Evolutionary conservation across 64 coral and sea anemone species (phyloP).

Genomic region (Acropora yongei): DNA sequence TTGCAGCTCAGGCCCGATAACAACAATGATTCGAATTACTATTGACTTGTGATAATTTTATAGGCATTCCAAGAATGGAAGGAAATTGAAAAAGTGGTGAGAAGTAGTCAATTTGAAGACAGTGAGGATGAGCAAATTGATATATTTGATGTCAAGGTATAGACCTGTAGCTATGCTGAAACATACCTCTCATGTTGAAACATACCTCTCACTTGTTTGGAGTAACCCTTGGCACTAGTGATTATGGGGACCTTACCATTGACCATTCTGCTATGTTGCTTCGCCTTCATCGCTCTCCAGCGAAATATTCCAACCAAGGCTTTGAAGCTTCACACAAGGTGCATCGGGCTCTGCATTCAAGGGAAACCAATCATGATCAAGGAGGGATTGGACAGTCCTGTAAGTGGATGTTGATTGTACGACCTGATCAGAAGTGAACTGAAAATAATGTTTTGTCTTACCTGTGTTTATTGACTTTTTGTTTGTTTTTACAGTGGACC

Average conservation of each 20-base stretch:
- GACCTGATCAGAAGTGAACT: not conserved
- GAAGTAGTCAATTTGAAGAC: conserved; percentile 32
- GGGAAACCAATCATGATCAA: conserved; percentile 50
- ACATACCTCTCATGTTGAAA: not conserved
- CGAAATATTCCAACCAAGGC: conserved; percentile 30
- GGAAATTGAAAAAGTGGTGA: conserved; percentile 22
- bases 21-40: not conserved
- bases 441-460: not conserved
- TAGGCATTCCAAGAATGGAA: conserved; percentile 42
- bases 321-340: conserved; percentile 63
- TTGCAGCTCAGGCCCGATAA: not conserved
- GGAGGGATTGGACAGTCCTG: conserved; percentile 23
- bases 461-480: not conserved
- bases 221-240: conserved; percentile 28
- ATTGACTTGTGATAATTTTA: not conserved
- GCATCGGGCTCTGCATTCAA: conserved; percentile 33
- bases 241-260: conserved; percentile 42
- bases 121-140: conserved; percentile 44
- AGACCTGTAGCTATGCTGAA: not conserved
- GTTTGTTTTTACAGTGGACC: conserved; percentile 29
- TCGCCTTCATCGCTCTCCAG: conserved; percentile 27
- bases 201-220: conserved; percentile 10
- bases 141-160: conserved; percentile 63
- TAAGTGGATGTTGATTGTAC: not conserved
- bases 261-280: conserved; percentile 49